These are phyloP conservation scores for Eueides isabella DNA, from an alignment of 1,140 invertebrate species.

Conservation along the genomic window DNA sequence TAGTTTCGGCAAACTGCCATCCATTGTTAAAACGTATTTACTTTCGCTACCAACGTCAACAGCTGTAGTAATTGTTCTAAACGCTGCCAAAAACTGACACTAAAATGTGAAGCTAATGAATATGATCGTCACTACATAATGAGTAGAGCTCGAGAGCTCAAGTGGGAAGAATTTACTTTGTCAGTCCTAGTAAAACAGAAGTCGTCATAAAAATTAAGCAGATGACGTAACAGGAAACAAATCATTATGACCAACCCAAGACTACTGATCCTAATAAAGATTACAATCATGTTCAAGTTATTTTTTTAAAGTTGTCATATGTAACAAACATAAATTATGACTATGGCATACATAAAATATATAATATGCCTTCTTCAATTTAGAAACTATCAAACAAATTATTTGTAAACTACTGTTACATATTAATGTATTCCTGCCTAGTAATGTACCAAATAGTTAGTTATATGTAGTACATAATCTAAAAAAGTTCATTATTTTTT, in stretches of 20 bases:
- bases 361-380: background rate
- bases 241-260: constrained; percentile 16
- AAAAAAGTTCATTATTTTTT: background rate
- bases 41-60: constrained; percentile 2
- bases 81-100: constrained; percentile 29
- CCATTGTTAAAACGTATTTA: constrained; percentile 15
- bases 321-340: background rate
- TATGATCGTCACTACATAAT: background rate
- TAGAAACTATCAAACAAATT: no score
- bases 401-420: no score
- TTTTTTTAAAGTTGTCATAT: background rate
- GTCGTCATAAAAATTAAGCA: constrained; percentile 28
- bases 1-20: constrained; percentile 32
- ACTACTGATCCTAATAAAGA: background rate
- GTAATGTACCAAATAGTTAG: no score
- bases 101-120: constrained; percentile 24
- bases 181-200: background rate
- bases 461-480: no score
- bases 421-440: no score
- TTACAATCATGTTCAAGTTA: constrained; percentile 18
- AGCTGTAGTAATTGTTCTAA: constrained; percentile 20
- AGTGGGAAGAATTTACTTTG: constrained; percentile 13
- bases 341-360: background rate
- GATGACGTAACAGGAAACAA: constrained; percentile 29
- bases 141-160: constrained; percentile 16